A percentile compares a stretch with the other conserved stretches of the same genome.
phyloP scores from a whole-genome alignment of 2,797 vertebrate genomes.

The Gadopsis marmoratus region DNA sequence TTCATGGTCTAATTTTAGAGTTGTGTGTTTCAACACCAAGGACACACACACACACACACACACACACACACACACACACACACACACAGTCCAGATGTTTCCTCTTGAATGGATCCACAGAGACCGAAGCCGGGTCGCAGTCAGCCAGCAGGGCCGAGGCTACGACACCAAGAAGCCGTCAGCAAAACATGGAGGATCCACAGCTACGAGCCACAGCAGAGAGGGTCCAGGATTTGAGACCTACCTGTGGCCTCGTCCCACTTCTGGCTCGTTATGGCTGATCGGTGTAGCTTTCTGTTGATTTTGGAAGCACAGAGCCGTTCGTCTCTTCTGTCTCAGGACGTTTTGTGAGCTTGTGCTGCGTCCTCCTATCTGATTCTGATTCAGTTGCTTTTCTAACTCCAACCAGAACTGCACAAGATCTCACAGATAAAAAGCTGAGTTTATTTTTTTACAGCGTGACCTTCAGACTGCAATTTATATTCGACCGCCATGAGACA shows the following conservation, averaged over 20 bases:
- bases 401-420: background rate
- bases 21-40: constrained; percentile 68
- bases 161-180: background rate
- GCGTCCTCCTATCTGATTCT: background rate
- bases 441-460: background rate
- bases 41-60: too few relatives aligned
- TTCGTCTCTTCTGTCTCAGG: too few relatives aligned
- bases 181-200: background rate
- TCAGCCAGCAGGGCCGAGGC: constrained; percentile 31
- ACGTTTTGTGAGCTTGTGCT: background rate
- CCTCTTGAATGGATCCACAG: constrained; percentile 31
- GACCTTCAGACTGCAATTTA: background rate
- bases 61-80: constrained; percentile 6
- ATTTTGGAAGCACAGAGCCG: too few relatives aligned
- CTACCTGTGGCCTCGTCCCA: too few relatives aligned
- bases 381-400: background rate
- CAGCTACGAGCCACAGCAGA: too few relatives aligned
- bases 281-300: too few relatives aligned
- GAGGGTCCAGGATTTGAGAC: too few relatives aligned
- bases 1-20: constrained; percentile 73
- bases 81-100: constrained; percentile 65
- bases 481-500: background rate
- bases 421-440: background rate
- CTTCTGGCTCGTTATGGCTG: too few relatives aligned
- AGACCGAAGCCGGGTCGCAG: background rate